These are phyloP conservation scores for Amaurobius ferox DNA, from an alignment of 2,888 invertebrate genomes.

Conservation along the genomic window DNA sequence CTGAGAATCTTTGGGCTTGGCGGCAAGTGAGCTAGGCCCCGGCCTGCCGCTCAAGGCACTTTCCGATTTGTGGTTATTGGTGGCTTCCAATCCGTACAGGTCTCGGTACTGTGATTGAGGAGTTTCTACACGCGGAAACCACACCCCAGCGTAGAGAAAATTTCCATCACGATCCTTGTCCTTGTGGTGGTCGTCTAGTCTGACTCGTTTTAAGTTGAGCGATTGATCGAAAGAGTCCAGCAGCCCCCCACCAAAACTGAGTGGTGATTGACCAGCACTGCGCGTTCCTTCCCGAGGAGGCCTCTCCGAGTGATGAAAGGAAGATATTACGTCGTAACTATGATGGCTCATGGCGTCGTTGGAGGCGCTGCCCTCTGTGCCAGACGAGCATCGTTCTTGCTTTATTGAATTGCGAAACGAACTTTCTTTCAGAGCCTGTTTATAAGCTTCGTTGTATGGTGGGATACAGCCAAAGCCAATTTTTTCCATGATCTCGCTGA, in stretches of 20 bases:
- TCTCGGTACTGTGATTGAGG: background rate
- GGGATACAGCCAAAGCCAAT: slow-evolving; percentile 95
- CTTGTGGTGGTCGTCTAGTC: slow-evolving; percentile 82
- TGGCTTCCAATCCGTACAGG: slow-evolving; percentile 22
- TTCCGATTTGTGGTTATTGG: slow-evolving; percentile 69
- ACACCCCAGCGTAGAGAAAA: slow-evolving; percentile 83
- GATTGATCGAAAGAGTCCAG: slow-evolving; percentile 81
- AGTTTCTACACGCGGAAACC: slow-evolving; percentile 85
- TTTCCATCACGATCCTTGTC: slow-evolving; percentile 77
- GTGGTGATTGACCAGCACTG: slow-evolving; percentile 80
- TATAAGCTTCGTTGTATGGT: slow-evolving; percentile 96
- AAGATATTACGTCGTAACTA: slow-evolving; percentile 30
- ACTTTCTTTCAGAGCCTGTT: slow-evolving; percentile 92
- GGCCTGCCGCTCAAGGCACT: slow-evolving; percentile 74
- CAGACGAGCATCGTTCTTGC: slow-evolving; percentile 70
- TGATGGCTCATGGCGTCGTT: slow-evolving; percentile 45
- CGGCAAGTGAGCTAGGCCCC: slow-evolving; percentile 42
- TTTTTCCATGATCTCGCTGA: slow-evolving; percentile 97
- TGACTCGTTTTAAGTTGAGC: slow-evolving; percentile 84
- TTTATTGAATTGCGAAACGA: slow-evolving; percentile 58
- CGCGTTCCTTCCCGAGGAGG: slow-evolving; percentile 61
- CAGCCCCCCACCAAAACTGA: slow-evolving; percentile 85
- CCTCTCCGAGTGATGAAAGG: slow-evolving; percentile 43
- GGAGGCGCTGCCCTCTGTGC: slow-evolving; percentile 63
- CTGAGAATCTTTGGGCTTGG: slow-evolving; percentile 81